These are phyloP conservation scores for Microctonus aethiopoides DNA, from an alignment of 2,888 invertebrate species.

Conservation along the genomic window DNA sequence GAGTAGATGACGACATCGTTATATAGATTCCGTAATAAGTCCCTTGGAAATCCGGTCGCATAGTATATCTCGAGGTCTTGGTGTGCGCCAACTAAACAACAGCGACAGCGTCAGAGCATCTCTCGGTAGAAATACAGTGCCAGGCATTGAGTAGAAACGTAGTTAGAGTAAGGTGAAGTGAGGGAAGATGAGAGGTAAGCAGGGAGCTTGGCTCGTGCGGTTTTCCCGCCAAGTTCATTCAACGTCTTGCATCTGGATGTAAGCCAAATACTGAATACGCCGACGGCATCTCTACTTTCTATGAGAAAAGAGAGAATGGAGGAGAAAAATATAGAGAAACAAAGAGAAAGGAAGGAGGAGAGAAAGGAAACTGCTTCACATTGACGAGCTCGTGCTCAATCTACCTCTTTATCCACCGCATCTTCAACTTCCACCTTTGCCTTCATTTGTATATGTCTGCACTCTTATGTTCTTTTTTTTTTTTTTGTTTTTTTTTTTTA, in stretches of 20 bases:
- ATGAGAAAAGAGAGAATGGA: no score
- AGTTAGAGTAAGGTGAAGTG: not conserved
- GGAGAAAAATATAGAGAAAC: slow-evolving; percentile 28
- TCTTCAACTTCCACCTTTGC: slow-evolving; percentile 8
- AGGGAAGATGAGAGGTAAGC: not conserved
- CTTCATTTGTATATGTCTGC: not conserved
- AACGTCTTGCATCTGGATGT: slow-evolving; percentile 60
- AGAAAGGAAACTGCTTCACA: slow-evolving; percentile 16
- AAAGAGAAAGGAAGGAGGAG: not conserved
- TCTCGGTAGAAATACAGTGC: slow-evolving; percentile 20
- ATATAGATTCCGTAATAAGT: slow-evolving; percentile 35
- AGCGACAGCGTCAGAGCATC: slow-evolving; percentile 26
- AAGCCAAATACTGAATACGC: slow-evolving; percentile 62
- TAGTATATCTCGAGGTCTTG: slow-evolving; percentile 28
- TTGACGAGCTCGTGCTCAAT: slow-evolving; percentile 9
- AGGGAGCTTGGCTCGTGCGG: slow-evolving; percentile 40
- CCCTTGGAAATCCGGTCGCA: slow-evolving; percentile 30
- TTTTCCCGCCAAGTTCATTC: slow-evolving; percentile 66
- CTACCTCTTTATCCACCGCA: not conserved
- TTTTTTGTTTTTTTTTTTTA: slow-evolving; percentile 2
- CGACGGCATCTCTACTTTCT: slow-evolving; percentile 37
- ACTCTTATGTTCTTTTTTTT: slow-evolving; percentile 7
- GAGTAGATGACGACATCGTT: slow-evolving; percentile 3
- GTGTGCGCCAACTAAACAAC: slow-evolving; percentile 24
- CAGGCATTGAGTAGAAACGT: not conserved